phyloP scores from a whole-genome alignment of 2,797 vertebrate species.

The Galaxias olidus region DNA sequence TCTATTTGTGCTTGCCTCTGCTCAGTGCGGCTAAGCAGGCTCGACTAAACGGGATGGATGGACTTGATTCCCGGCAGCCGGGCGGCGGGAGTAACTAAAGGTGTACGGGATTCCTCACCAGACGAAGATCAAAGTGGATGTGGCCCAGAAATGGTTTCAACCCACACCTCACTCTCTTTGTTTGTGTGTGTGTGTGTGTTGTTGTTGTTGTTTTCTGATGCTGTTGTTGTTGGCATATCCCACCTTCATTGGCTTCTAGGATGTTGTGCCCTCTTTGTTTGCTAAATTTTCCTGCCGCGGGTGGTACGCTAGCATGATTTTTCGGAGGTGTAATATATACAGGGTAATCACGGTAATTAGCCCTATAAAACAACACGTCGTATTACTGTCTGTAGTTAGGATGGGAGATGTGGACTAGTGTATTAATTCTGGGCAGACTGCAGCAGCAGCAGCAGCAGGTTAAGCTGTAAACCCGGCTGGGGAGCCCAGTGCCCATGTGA shows the following conservation, averaged over 20 bases:
- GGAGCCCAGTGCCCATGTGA: conserved; percentile 4
- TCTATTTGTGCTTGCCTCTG: conserved; percentile 78
- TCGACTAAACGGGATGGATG: conserved; percentile 78
- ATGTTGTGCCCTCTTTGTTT: background rate
- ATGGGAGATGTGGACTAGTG: background rate
- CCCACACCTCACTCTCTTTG: conserved; percentile 6
- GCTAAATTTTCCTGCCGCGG: no score
- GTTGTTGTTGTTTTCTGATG: conserved; percentile 23
- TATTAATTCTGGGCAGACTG: background rate
- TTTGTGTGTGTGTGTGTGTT: background rate
- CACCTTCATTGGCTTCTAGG: conserved; percentile 13
- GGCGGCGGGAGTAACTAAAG: conserved; percentile 52
- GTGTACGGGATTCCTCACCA: conserved; percentile 49
- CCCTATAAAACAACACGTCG: no score
- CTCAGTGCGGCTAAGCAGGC: conserved; percentile 74
- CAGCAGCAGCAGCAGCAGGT: background rate
- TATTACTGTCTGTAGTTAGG: no score
- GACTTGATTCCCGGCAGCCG: conserved; percentile 56
- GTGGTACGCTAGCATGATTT: no score
- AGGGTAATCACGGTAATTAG: no score
- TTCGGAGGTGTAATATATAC: no score
- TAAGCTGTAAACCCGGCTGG: background rate
- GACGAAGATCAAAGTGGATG: conserved; percentile 52
- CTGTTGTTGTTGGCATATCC: conserved; percentile 22
- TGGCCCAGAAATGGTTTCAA: conserved; percentile 43